Conservation (phyloP, 2,888 invertebrate species). For the Oligia fasciuncula region DNA sequence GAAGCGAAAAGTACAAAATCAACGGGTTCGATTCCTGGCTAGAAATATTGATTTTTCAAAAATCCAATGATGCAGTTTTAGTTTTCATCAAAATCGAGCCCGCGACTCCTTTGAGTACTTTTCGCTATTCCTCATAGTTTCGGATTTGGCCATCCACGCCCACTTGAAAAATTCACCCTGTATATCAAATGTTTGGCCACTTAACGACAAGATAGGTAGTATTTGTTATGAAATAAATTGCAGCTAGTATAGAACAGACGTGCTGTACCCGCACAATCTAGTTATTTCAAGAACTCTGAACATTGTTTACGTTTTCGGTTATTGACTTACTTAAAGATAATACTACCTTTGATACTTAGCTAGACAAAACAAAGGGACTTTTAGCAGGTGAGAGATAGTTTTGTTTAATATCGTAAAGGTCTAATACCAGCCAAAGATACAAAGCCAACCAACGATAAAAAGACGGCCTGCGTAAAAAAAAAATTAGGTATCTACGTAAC, state of each 20-base stretch:
- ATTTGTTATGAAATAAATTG: neutral
- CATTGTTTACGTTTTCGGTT: neutral
- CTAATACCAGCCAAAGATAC: neutral
- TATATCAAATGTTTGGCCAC: neutral
- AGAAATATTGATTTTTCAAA: too few species aligned
- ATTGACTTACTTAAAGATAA: slow-evolving; percentile 1
- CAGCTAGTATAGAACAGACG: neutral
- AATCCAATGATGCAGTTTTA: too few species aligned
- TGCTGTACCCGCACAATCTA: neutral
- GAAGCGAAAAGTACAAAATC: too few species aligned
- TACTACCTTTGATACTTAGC: neutral
- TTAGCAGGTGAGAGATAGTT: slow-evolving; percentile 10
- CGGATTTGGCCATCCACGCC: too few species aligned
- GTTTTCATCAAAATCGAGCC: too few species aligned
- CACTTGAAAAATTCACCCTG: too few species aligned
- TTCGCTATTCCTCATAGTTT: too few species aligned
- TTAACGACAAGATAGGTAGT: too few species aligned
- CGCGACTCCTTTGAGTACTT: too few species aligned
- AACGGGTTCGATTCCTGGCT: too few species aligned
- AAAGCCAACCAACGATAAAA: neutral
- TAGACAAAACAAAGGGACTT: slow-evolving; percentile 6
- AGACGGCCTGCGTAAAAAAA: neutral
- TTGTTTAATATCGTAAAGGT: neutral
- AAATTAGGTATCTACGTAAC: neutral
- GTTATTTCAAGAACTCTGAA: neutral